These are phyloP conservation scores for Prolemur simus DNA, from an alignment of 2,113 vertebrate genomes.

Conservation along the genomic window DNA sequence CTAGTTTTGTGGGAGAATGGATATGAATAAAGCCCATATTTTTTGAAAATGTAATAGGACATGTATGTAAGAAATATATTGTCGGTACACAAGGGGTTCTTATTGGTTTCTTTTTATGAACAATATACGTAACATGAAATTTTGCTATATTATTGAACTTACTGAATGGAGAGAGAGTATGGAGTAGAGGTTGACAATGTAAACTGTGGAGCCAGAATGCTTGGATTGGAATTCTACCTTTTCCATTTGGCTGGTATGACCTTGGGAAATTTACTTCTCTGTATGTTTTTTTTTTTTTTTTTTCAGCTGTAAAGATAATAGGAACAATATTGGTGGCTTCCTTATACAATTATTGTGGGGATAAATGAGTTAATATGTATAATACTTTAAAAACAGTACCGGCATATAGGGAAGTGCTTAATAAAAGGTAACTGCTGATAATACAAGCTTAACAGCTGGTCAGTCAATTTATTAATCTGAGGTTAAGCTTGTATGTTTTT, in stretches of 20 bases:
- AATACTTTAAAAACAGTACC: background rate
- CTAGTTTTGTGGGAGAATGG: background rate
- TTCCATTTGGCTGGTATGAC: background rate
- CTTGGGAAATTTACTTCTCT: background rate
- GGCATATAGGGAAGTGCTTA: background rate
- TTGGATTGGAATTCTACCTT: background rate
- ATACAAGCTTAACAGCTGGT: background rate
- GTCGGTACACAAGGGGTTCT: background rate
- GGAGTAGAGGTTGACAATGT: background rate
- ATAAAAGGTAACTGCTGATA: background rate
- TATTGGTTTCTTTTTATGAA: background rate
- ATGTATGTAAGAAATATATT: background rate
- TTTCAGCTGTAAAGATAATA: background rate
- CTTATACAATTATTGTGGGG: background rate
- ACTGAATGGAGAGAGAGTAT: background rate
- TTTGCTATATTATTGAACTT: background rate
- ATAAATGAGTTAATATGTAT: background rate
- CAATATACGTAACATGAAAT: background rate
- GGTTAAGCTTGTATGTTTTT: background rate
- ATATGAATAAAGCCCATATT: background rate
- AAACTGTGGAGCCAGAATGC: background rate
- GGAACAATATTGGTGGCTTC: background rate
- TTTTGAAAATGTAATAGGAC: background rate
- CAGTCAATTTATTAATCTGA: background rate
- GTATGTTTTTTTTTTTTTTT: no score